Evolutionary conservation across 1,140 invertebrate genomes (phyloP), one percentile per base, ranked within the genome.

Genomic region (Diploscapter pachys): DNA sequence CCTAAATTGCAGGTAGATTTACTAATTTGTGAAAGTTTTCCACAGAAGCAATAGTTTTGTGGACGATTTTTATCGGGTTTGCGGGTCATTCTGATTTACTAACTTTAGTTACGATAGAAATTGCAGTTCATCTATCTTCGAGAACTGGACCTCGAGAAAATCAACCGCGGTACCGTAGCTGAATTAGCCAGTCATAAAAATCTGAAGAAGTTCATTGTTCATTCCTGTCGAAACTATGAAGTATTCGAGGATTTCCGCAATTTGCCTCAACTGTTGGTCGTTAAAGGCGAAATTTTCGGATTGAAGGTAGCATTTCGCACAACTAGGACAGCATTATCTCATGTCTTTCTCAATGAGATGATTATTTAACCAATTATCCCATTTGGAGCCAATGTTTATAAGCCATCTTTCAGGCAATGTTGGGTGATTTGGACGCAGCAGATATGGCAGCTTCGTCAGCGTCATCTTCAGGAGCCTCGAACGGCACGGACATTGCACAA

Each of bases 51-150:
- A 3, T 66, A 11, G n/a, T 49, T n/a, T 53, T 2, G 49, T 59
- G 57, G 31, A 31, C 31, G 31, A 31, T 31, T 31, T 31, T 31
- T 31, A 31, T 31, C 1, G 31, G 31, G 31, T 31, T 31, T 31
- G 31, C 31, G 31, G 31, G 31, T 31, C 31, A 31, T 31, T 31
- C 31, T 31, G 31, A 31, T 31, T 31, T 31, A 31, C 31, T 31
- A 31, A 31, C 31, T 31, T 31, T 31, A 31, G 31, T 31, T 31
- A 31, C 31, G 31, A 31, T 31, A 31, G 31, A 31, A 31, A 5
- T 78, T 83, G 72, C 61, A 84, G 82, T 84, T 84, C 70, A 79
- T 84, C 49, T 84, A 84, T 65, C 72, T 84, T n/a, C 82, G 83
- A 50, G 83, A 84, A 65, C 66, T 84, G 59, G 81, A 84, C 74